Evolutionary conservation across 2,113 vertebrate species (phyloP).

Genomic region (Alethe castanea): DNA sequence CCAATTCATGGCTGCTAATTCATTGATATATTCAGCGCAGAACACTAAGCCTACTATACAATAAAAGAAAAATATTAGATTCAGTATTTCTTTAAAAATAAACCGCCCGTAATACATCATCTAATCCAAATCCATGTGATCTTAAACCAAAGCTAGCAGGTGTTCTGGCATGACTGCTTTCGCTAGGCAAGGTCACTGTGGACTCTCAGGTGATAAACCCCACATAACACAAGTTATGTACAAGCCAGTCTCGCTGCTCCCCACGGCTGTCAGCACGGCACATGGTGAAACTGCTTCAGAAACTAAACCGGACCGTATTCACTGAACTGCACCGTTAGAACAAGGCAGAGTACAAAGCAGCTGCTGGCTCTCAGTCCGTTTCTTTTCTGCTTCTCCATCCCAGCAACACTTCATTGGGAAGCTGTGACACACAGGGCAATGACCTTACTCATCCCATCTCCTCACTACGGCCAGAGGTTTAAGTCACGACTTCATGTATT

Average conservation of each 20-base stretch:
- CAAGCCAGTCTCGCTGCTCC: not conserved
- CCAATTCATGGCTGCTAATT: constrained; percentile 93
- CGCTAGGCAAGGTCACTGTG: not conserved
- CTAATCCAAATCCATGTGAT: not conserved
- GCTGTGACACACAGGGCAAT: not conserved
- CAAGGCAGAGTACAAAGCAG: not conserved
- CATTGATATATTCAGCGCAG: constrained; percentile 91
- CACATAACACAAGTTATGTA: not conserved
- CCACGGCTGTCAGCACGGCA: not conserved
- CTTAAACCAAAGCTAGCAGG: not conserved
- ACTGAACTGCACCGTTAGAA: not conserved
- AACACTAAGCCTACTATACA: constrained; percentile 82
- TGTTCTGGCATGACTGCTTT: not conserved
- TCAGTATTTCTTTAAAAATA: not conserved
- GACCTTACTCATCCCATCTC: not conserved
- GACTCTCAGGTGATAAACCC: not conserved
- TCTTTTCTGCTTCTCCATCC: not conserved
- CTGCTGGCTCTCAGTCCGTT: not conserved
- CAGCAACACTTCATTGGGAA: not conserved
- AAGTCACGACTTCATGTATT: not conserved
- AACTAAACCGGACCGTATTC: not conserved
- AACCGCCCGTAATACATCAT: not conserved
- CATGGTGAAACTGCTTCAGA: not conserved
- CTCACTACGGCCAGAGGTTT: not conserved
- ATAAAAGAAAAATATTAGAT: not conserved